A percentile compares a stretch with the other conserved stretches of the same genome.
Conservation (phyloP, 2,888 invertebrate genomes). For the Xestia rhomboidea region DNA sequence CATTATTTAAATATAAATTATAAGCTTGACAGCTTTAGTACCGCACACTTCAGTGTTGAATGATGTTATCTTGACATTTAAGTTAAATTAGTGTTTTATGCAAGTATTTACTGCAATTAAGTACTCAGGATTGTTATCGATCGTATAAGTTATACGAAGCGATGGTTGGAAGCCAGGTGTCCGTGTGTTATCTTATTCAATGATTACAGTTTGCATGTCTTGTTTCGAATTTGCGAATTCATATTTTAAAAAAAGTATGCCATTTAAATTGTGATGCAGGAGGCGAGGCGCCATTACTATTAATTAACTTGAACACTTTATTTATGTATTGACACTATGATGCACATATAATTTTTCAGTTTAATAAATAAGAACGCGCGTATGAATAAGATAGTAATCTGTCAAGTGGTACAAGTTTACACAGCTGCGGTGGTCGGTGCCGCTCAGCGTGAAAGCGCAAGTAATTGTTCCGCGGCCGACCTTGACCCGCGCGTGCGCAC, state of each 20-base stretch:
- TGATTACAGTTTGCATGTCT: neutral
- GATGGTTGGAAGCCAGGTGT: neutral
- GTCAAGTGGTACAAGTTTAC: neutral
- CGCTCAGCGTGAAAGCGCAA: conserved; percentile 24
- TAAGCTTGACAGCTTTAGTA: neutral
- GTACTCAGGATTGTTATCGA: neutral
- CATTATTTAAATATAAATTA: conserved; percentile 28
- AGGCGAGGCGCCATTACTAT: too few species aligned
- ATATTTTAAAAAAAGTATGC: neutral
- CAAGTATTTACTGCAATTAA: neutral
- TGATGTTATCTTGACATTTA: conserved; percentile 36
- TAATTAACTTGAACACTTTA: neutral
- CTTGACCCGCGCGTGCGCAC: conserved; percentile 20
- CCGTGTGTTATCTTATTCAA: neutral
- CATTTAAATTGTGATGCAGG: neutral
- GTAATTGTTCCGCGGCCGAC: conserved; percentile 6
- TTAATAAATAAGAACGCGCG: neutral
- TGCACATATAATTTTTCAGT: neutral
- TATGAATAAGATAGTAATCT: too few species aligned
- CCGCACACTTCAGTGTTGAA: neutral
- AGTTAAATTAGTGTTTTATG: neutral
- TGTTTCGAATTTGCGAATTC: neutral
- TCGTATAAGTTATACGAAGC: neutral
- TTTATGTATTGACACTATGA: neutral
- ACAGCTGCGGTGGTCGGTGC: neutral